Percentiles rank a stretch among this genome's conserved stretches.
Evolutionary conservation across 2,888 invertebrate species (phyloP).

Genomic region (Ichneumoninae sp.): DNA sequence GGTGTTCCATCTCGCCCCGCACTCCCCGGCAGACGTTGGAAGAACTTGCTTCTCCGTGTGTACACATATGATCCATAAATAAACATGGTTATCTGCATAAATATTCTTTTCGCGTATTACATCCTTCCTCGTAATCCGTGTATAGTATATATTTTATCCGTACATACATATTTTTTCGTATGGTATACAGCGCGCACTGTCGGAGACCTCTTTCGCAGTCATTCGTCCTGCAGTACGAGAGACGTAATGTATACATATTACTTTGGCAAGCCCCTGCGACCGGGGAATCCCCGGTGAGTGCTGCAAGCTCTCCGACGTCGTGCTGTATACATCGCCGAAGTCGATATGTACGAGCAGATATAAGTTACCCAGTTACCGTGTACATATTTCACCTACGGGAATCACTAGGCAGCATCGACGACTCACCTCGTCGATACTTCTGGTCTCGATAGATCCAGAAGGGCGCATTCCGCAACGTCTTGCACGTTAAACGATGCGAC

Average conservation of each 20-base stretch:
- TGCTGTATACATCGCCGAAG: background rate
- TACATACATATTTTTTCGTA: slow-evolving; percentile 40
- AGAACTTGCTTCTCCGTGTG: background rate
- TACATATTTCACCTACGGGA: background rate
- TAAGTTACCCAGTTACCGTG: background rate
- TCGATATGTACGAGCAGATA: background rate
- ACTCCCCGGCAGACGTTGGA: background rate
- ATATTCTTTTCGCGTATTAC: slow-evolving; percentile 37
- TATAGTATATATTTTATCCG: background rate
- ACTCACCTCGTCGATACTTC: background rate
- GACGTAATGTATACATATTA: background rate
- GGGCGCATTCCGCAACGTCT: background rate
- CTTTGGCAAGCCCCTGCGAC: slow-evolving; percentile 10
- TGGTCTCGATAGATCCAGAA: background rate
- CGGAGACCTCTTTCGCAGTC: slow-evolving; percentile 24
- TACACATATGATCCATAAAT: slow-evolving; percentile 39
- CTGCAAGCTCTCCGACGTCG: slow-evolving; percentile 6
- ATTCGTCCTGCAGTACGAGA: slow-evolving; percentile 5
- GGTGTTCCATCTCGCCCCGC: background rate
- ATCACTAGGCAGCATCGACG: slow-evolving; percentile 11
- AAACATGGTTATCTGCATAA: slow-evolving; percentile 44
- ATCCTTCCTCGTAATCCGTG: slow-evolving; percentile 26
- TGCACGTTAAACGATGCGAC: background rate
- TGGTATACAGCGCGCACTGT: background rate
- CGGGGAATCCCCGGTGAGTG: slow-evolving; percentile 22